A percentile compares a stretch with the other conserved stretches of the same genome.
phyloP scores from a whole-genome alignment of 2,888 invertebrate species.

The Vannuccia rotundouncinata region DNA sequence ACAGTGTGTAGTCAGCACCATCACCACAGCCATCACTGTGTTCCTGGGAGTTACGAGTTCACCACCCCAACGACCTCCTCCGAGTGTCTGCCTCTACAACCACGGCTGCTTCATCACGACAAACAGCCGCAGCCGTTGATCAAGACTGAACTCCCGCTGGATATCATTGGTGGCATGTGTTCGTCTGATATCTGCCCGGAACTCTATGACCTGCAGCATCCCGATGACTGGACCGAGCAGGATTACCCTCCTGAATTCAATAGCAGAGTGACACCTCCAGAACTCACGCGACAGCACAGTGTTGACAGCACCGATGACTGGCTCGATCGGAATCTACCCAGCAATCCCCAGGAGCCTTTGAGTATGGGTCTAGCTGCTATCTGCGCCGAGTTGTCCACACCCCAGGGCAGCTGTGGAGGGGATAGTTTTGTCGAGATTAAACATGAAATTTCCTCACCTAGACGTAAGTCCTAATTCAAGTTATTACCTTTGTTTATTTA shows the following conservation, averaged over 20 bases:
- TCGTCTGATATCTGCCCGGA: not conserved
- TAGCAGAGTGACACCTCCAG: no score
- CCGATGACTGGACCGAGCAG: not conserved
- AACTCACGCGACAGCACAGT: not conserved
- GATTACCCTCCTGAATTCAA: no score
- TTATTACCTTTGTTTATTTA: not conserved
- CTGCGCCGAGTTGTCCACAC: not conserved
- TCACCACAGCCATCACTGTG: no score
- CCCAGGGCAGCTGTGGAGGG: not conserved
- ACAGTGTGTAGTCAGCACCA: no score
- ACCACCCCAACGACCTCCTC: no score
- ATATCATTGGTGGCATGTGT: not conserved
- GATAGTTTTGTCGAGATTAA: slow-evolving; percentile 4
- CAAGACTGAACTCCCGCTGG: not conserved
- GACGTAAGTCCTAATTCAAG: not conserved
- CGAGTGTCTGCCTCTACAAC: not conserved
- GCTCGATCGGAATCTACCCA: not conserved
- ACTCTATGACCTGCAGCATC: not conserved
- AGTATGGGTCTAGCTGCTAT: not conserved
- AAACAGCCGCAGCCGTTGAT: not conserved
- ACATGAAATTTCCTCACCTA: not conserved
- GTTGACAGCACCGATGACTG: slow-evolving; percentile 5
- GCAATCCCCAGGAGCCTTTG: not conserved
- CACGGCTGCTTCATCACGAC: not conserved
- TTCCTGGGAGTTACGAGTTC: no score